A percentile compares a stretch with the other conserved stretches of the same genome.
These are phyloP conservation scores for Thaumetopoea pityocampa DNA, from an alignment of 1,140 invertebrate genomes.

Conservation along the genomic window DNA sequence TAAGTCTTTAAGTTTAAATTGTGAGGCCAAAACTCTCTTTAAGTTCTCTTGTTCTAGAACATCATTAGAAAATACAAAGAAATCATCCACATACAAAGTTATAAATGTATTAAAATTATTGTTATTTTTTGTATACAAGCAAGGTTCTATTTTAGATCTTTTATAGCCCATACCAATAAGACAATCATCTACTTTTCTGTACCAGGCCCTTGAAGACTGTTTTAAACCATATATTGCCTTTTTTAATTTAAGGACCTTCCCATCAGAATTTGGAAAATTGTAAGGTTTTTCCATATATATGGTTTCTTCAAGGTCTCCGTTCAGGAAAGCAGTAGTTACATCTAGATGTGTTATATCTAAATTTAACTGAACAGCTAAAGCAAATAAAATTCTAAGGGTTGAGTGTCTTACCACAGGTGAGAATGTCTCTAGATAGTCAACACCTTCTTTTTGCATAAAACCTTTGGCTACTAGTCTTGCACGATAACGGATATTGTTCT, in stretches of 20 bases:
- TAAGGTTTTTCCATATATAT: conserved; percentile 6
- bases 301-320: conserved; percentile 6
- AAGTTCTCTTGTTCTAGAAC: background rate
- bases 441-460: conserved; percentile 3
- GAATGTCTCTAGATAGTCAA: conserved; percentile 6
- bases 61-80: conserved; percentile 9
- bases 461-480: conserved; percentile 4
- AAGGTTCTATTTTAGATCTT: conserved; percentile 6
- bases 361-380: conserved; percentile 3
- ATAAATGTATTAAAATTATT: conserved; percentile 2
- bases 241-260: conserved; percentile 1
- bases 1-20: conserved; percentile 3
- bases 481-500: conserved; percentile 9
- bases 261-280: background rate
- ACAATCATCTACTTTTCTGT: conserved; percentile 3
- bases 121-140: conserved; percentile 4
- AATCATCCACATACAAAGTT: conserved; percentile 9
- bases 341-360: conserved; percentile 5
- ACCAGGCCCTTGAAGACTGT: conserved; percentile 3
- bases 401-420: conserved; percentile 6
- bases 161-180: conserved; percentile 1
- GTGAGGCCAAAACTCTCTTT: background rate
- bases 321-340: conserved; percentile 7
- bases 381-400: conserved; percentile 8
- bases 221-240: conserved; percentile 11